These are phyloP conservation scores for Calycopis cecrops DNA, from an alignment of 1,140 invertebrate genomes.

Conservation along the genomic window DNA sequence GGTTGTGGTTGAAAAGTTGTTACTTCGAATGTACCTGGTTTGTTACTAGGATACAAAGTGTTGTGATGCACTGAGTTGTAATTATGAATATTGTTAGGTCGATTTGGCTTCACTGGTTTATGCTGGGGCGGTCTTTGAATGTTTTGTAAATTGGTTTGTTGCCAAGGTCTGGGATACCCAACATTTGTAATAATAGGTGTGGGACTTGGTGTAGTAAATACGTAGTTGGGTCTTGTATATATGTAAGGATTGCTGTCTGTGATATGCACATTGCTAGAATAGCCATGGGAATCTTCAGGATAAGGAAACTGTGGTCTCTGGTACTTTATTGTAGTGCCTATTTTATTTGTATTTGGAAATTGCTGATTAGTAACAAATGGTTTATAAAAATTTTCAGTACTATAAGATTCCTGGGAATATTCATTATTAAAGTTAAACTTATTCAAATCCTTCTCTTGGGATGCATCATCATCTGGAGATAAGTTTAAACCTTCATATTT, in stretches of 20 bases:
- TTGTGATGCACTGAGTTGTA: conserved; percentile 43
- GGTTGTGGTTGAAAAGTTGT: conserved; percentile 52
- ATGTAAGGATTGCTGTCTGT: conserved; percentile 35
- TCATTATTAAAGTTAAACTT: neutral
- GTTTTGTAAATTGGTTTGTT: conserved; percentile 30
- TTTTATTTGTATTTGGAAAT: conserved; percentile 14
- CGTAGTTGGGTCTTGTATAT: conserved; percentile 41
- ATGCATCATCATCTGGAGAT: conserved; percentile 32
- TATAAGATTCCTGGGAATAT: conserved; percentile 21
- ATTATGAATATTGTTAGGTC: conserved; percentile 44
- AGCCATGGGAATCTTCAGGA: conserved; percentile 42
- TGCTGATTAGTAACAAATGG: conserved; percentile 12
- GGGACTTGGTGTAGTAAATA: conserved; percentile 50
- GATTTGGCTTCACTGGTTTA: conserved; percentile 41
- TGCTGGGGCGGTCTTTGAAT: conserved; percentile 38
- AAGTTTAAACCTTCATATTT: conserved; percentile 54
- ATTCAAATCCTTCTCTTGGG: conserved; percentile 25
- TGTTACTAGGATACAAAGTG: conserved; percentile 34
- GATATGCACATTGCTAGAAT: conserved; percentile 47
- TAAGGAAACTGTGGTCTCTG: conserved; percentile 36
- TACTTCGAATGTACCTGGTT: conserved; percentile 37
- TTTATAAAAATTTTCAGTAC: conserved; percentile 17
- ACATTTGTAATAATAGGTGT: conserved; percentile 65
- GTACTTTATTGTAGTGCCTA: conserved; percentile 17
- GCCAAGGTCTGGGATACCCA: conserved; percentile 56